Evolutionary conservation across 92 coral and sea anemone species (phyloP), one percentile per base, ranked within the genome.

Genomic region (Palythoa caribaeorum): DNA sequence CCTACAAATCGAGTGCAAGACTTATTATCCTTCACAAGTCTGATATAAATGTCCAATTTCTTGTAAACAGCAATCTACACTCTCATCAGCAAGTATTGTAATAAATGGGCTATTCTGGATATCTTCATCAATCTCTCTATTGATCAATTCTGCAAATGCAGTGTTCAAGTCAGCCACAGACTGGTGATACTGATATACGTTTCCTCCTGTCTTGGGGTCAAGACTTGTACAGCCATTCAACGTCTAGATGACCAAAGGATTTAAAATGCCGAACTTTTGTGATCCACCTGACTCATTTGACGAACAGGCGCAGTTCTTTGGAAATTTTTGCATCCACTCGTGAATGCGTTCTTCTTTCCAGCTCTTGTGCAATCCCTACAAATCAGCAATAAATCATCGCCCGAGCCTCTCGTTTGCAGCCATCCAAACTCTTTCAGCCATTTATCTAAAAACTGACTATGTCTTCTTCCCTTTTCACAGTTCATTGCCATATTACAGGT

Each of bases 331-430:
- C 66, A 59, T 12, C 66, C 19, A 59, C 66, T 66, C 66, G 65
- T 76, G 78, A 87, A 68, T 0, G 78, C 77, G 70, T 65, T 77
- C 78, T 77, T 77, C 84, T 77, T 87, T 77, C 85, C 70, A 77
- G 84, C 84, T 77, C 69, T 79, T 87, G 79, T 65, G 77, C 79
- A 87, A 87, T 77, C 90, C 79, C 70, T 69, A 70, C 79, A 69
- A 51, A 87, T 50, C 85, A 78, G 78, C 71, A 50, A 78, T 87
- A 87, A 65, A 20, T 87, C 85, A 62, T 47, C 65, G 77, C 90
- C 79, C 2, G 90, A 76, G 17, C 78, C 84, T 28, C 90, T 71
- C 12, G 90, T 87, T 66, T 50, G 86, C 79, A 57, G 14, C 63
- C 63, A 1, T 57, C 14, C 1, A 1, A 87, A 78, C 65, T 77